Evolutionary conservation across 1,140 invertebrate genomes (phyloP).

Genomic region (Manduca sexta): DNA sequence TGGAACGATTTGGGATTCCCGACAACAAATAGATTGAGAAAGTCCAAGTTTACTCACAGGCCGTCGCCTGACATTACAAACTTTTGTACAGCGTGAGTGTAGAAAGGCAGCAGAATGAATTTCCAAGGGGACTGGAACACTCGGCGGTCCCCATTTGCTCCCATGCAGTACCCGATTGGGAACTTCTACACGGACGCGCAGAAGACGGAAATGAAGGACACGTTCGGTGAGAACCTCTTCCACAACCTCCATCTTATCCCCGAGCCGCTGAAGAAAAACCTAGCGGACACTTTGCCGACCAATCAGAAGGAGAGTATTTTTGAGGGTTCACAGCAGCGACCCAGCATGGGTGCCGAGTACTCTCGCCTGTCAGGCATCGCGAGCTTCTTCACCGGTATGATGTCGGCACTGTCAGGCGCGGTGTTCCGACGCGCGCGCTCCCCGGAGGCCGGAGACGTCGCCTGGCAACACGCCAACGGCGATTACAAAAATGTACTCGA

Average conservation of each 20-base stretch:
- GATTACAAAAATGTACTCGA: slow-evolving; percentile 44
- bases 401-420: slow-evolving; percentile 35
- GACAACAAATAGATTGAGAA: slow-evolving; percentile 20
- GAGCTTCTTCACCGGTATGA: slow-evolving; percentile 42
- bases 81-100: slow-evolving; percentile 17
- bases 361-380: slow-evolving; percentile 30
- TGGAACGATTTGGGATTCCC: slow-evolving; percentile 12
- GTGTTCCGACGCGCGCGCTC: slow-evolving; percentile 40
- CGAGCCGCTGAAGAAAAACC: slow-evolving; percentile 52
- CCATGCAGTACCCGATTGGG: slow-evolving; percentile 32
- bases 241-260: slow-evolving; percentile 40
- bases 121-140: slow-evolving; percentile 38
- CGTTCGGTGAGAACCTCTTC: slow-evolving; percentile 32
- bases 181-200: slow-evolving; percentile 41
- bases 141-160: slow-evolving; percentile 31
- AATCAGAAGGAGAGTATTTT: slow-evolving; percentile 20
- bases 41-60: slow-evolving; percentile 39
- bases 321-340: slow-evolving; percentile 15
- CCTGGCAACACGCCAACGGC: slow-evolving; percentile 41
- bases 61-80: slow-evolving; percentile 38
- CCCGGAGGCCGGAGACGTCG: slow-evolving; percentile 22
- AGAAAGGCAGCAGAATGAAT: slow-evolving; percentile 42
- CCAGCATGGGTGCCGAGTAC: slow-evolving; percentile 14
- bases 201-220: slow-evolving; percentile 36
- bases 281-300: slow-evolving; percentile 47